Base-by-base conservation (phyloP, 2,888 invertebrate species). In the Eupithecia subfuscata region DNA sequence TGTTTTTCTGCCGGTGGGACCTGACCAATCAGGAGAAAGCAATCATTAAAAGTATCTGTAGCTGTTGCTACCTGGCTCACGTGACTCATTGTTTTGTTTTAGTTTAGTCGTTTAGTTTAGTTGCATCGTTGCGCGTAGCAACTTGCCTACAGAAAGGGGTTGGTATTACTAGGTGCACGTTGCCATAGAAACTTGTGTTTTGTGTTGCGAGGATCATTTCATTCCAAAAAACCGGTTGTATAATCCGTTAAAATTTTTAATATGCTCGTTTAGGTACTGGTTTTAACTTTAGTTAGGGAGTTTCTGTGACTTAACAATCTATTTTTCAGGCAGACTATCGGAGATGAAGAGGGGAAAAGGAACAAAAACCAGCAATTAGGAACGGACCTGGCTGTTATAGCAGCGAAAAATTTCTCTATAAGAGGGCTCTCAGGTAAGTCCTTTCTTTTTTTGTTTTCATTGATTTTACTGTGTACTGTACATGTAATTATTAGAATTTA, bases 1-100 rank as follows among this genome's bases (percentile, higher is more conserved):
- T 82, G 82, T 30, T 76, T 79, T 70, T 89, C 88, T 56, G 81
- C 80, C n/a, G 80, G 74, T n/a, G 89, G 88, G 11, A 84, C 80
- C 92, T 91, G 71, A 40, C 72, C 69, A 77, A 77, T 74, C 37
- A 69, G 73, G 30, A 11, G 56, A 64, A 34, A 40, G 40, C 22
- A 25, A 30, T 75, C 12, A 60, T 11, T 52, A n/a, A 67, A 12
- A 18, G 30, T 65, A 34, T 11, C 5, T 40, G 0, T 43, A 40
- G 45, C 18, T 48, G 52, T 12, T 25, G 25, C 22, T 56, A 56
- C 12, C 22, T 22, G 22, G 5, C 1, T 22, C 56, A 56, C 8
- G 52, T 60, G 60, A 25, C 60, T 60, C 60, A 25, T 14, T 60
- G 60, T 60, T 60, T 25, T 22, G n/a, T 60, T 52, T 60, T 25